These are phyloP conservation scores for Paramormyrops kingsleyae DNA, from an alignment of 2,113 vertebrate genomes.

Conservation along the genomic window DNA sequence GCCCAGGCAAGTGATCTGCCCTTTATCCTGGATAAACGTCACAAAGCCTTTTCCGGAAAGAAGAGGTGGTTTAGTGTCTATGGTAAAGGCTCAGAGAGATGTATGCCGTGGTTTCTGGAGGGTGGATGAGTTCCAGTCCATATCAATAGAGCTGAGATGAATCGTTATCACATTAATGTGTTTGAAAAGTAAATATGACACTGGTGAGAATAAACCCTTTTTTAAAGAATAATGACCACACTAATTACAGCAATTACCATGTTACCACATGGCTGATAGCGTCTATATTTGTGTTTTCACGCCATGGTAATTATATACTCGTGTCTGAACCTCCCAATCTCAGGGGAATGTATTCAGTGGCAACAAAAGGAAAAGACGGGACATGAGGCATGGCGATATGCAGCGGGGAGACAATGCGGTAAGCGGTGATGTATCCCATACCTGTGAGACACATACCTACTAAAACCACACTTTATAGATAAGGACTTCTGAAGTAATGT, in stretches of 20 bases:
- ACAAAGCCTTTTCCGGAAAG: not conserved
- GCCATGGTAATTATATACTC: not conserved
- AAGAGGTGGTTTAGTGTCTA: not conserved
- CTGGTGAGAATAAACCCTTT: not conserved
- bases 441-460: conserved; percentile 10
- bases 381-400: not conserved
- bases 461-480: conserved; percentile 7
- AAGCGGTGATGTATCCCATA: not conserved
- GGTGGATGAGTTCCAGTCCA: not conserved
- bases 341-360: not conserved
- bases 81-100: not conserved
- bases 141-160: not conserved
- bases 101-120: not conserved
- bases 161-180: not conserved
- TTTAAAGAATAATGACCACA: not conserved
- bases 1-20: not conserved
- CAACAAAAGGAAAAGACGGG: not conserved
- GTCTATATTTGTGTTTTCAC: not conserved
- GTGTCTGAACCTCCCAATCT: not conserved
- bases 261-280: not conserved
- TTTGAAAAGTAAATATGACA: not conserved
- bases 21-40: not conserved
- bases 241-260: not conserved
- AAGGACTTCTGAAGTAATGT: conserved; percentile 12
- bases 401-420: not conserved